Evolutionary conservation across 2,888 invertebrate genomes (phyloP).

Genomic region (Pachycephus smyrnensis): DNA sequence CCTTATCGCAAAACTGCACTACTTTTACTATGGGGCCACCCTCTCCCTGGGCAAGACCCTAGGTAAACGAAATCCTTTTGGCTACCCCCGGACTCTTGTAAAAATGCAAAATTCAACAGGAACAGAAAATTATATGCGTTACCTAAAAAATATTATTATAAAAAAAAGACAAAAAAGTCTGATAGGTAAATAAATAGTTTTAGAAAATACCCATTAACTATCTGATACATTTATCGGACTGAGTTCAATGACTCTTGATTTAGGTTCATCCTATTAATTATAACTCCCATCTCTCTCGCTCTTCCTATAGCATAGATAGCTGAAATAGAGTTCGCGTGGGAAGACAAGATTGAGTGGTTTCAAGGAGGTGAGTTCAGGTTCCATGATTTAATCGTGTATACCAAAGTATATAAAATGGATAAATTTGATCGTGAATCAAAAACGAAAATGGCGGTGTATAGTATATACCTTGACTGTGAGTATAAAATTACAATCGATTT

Average conservation of each 20-base stretch:
- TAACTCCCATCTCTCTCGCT: background rate
- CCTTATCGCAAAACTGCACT: slow-evolving; percentile 65
- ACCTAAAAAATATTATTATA: background rate
- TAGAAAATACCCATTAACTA: background rate
- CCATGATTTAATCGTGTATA: background rate
- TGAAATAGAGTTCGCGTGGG: background rate
- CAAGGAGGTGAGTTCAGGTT: background rate
- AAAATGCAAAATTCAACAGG: slow-evolving; percentile 34
- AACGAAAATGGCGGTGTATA: background rate
- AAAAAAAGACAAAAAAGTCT: background rate
- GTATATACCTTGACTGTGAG: background rate
- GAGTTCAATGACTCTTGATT: slow-evolving; percentile 1
- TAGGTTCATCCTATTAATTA: background rate
- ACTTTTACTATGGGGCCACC: slow-evolving; percentile 57
- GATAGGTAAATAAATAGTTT: background rate
- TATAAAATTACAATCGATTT: background rate
- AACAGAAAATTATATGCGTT: background rate
- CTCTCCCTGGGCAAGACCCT: slow-evolving; percentile 30
- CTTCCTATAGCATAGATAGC: background rate
- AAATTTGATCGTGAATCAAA: background rate
- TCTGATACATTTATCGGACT: background rate
- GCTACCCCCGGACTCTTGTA: slow-evolving; percentile 19
- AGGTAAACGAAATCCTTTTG: slow-evolving; percentile 46
- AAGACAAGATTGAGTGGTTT: background rate
- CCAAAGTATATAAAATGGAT: background rate